A percentile compares a stretch with the other conserved stretches of the same genome.
Conservation (phyloP, 2,797 vertebrate genomes). For the Linurgus olivaceus region DNA sequence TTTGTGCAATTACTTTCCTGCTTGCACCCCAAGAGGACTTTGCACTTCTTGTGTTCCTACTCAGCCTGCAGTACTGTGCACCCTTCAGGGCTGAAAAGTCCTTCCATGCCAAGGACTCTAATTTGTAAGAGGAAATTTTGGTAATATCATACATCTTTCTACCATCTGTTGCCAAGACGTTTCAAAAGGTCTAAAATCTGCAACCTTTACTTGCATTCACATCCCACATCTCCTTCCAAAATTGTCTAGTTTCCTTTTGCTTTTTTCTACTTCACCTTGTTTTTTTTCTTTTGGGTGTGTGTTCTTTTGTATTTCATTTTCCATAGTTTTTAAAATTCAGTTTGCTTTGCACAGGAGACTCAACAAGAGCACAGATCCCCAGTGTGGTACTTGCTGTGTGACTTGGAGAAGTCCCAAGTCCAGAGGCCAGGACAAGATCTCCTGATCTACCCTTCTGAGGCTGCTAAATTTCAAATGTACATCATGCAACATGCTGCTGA, state of each 20-base stretch:
- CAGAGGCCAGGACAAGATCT: neutral
- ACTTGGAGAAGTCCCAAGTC: neutral
- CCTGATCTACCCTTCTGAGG: neutral
- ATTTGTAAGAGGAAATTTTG: neutral
- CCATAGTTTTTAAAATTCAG: neutral
- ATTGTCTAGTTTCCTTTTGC: neutral
- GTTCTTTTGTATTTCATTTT: neutral
- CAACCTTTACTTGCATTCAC: neutral
- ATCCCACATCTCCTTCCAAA: neutral
- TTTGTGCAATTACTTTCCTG: neutral
- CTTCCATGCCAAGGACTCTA: neutral
- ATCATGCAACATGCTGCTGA: neutral
- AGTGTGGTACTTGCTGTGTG: neutral
- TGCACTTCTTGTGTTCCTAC: neutral
- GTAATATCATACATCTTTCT: neutral
- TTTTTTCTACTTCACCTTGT: neutral
- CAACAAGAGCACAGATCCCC: neutral
- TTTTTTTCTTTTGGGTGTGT: neutral
- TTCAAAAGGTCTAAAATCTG: neutral
- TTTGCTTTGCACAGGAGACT: neutral
- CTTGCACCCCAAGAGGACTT: neutral
- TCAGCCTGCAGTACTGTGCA: neutral
- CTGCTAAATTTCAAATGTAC: neutral
- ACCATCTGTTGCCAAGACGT: neutral
- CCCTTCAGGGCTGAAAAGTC: neutral